Conservation (phyloP, 2,888 invertebrate genomes). For the Cataglyphis altisquamis region DNA sequence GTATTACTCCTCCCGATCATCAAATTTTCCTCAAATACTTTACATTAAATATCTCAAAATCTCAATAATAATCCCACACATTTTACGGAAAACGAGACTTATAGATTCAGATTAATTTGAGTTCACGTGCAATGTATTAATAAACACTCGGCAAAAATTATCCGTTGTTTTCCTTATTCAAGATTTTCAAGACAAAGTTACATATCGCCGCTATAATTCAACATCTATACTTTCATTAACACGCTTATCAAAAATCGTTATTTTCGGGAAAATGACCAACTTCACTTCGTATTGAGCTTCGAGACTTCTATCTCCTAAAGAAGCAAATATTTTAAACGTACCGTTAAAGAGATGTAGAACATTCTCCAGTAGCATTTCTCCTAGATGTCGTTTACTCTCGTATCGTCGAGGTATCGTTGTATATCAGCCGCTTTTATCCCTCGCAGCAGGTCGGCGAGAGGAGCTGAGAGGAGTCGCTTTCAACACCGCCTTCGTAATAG, state of each 20-base stretch:
- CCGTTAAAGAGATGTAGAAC: constrained; percentile 6
- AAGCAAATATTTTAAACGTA: background rate
- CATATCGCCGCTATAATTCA: background rate
- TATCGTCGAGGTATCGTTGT: constrained; percentile 45
- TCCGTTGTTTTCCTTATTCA: background rate
- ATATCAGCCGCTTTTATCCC: constrained; percentile 42
- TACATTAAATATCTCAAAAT: no score
- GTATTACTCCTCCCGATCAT: no score
- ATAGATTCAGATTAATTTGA: background rate
- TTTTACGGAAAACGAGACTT: no score
- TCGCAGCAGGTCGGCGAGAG: constrained; percentile 18
- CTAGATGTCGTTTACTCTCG: constrained; percentile 6
- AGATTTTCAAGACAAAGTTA: no score
- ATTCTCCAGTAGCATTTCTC: background rate
- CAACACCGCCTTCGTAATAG: constrained; percentile 52
- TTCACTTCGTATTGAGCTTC: background rate
- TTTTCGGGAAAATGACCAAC: background rate
- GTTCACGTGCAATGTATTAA: background rate
- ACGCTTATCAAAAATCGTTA: background rate
- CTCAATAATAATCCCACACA: no score
- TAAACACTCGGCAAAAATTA: background rate
- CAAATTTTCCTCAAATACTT: background rate
- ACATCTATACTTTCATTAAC: background rate
- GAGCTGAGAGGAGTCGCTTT: constrained; percentile 27
- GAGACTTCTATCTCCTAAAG: background rate